Evolutionary conservation across 1,140 invertebrate species (phyloP), one percentile per base, ranked within the genome.

Genomic region (Apis dorsata): DNA sequence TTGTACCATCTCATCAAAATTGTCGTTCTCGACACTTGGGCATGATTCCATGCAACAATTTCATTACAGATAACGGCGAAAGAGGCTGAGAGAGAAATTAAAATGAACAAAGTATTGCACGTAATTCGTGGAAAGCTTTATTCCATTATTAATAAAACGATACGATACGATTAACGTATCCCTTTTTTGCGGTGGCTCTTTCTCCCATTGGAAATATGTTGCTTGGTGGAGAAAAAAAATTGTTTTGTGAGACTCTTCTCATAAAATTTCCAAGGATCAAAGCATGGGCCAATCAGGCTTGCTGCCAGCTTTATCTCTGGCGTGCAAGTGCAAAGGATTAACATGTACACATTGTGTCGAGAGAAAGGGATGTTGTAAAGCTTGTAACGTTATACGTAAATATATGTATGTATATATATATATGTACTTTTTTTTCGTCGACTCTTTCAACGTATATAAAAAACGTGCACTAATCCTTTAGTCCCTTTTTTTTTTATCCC

Each of bases 311-410:
- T 81, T 81, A 81, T 76, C 63, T 60, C 19, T 24, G 80, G 55
- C 19, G 44, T 68, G 44, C 80, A 76, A 49, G 80, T 77, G 65
- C 24, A 77, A 77, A 62, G 80, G 80, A 81, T 81, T 81, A 81
- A 69, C 73, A 21, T 65, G 34, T 59, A 19, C 63, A 34, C 63
- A 53, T 69, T 76, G 65, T 65, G 13, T 34, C 55, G 55, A 19
- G 11, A 12, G 62, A 60, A 57, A 66, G 17, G 62, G 62, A 34
- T 51, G 71, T 44, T 51, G 71, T 44, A 66, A 70, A 21, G 17
- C 55, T 68, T n/a, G 62, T 34, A 59, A 68, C 63, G 55, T 21
- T 44, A 49, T 60, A 49, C 34, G 34, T 44, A 44, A 44, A 44
- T 44, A 44, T 44, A 44, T 44, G 5, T 44, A 44, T 44, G 0